Evolutionary conservation across 2,113 vertebrate genomes (phyloP), one percentile per base, ranked within the genome.

Genomic region (Urocolius indicus): DNA sequence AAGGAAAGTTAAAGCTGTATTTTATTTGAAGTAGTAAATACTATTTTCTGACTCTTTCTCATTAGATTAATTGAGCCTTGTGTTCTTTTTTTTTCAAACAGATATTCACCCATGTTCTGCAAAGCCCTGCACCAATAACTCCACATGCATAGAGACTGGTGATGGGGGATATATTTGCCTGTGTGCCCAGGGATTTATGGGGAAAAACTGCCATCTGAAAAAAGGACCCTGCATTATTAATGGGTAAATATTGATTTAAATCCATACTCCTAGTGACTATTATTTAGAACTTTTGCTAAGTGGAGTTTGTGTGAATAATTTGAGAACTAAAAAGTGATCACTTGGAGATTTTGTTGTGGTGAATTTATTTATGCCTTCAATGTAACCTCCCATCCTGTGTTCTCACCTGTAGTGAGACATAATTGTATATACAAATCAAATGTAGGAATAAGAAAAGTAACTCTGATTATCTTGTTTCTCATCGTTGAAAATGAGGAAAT

Each of bases 81-180:
- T 26, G 9, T 27, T 0, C 21, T 67, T 57, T 66, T 62, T 48
- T 68, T 69, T 71, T 94, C 20, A 15, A 86, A 79, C 96, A 99
- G 99, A 99, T 59, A 96, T 97, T 72, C 98, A 98, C 20, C 97
- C 97, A 23, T 99, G 99, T 91, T 97, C 98, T 68, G 98, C 98
- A 11, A 94, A 96, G 57, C 98, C 99, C 49, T 99, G 99, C 41
- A 97, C 95, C 59, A 98, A 98, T 78, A 99, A 99, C 23, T 98
- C 99, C 52, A 99, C 98, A 2, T 99, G 99, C 86, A 97, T 99
- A 78, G 98, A 99, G 95, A 98, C 98, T 1, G 98, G 98, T 9
- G 94, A 98, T 22, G 98, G 99, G 36, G 97, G 97, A 73, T 99
- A 98, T 46, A 96, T 98, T 55, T 99, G 99, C 68, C 89, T 99